These are phyloP conservation scores for Nebria ingens DNA, from an alignment of 1,140 invertebrate genomes.

Conservation along the genomic window DNA sequence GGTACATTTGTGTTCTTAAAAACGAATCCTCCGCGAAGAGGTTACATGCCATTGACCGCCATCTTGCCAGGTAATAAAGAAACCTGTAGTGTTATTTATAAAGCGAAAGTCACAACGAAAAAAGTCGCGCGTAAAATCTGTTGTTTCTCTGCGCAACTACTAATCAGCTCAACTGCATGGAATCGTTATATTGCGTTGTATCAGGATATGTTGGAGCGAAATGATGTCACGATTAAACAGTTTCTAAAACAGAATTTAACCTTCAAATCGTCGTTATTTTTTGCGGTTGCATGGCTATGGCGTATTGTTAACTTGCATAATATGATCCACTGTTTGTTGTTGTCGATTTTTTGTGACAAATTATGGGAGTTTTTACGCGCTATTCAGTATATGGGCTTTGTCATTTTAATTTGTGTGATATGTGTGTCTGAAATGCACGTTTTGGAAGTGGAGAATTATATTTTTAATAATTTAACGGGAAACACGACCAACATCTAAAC, in stretches of 20 bases:
- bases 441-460: constrained; percentile 41
- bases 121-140: constrained; percentile 52
- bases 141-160: constrained; percentile 55
- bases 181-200: constrained; percentile 71
- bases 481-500: neutral
- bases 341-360: constrained; percentile 72
- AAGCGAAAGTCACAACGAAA: constrained; percentile 50
- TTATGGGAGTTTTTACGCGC: constrained; percentile 57
- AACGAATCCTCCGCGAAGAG: constrained; percentile 54
- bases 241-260: constrained; percentile 41
- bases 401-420: constrained; percentile 42
- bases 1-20: constrained; percentile 54
- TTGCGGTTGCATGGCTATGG: constrained; percentile 64
- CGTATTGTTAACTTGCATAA: constrained; percentile 70
- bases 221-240: constrained; percentile 38
- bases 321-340: constrained; percentile 58
- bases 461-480: constrained; percentile 30
- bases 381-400: constrained; percentile 51
- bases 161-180: constrained; percentile 63
- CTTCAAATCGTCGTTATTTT: constrained; percentile 57
- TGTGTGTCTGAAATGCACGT: constrained; percentile 49
- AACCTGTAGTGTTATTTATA: constrained; percentile 44
- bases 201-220: constrained; percentile 58
- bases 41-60: constrained; percentile 48
- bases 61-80: constrained; percentile 38